phyloP scores from a whole-genome alignment of 2,113 vertebrate species.

The Ranitomeya variabilis region DNA sequence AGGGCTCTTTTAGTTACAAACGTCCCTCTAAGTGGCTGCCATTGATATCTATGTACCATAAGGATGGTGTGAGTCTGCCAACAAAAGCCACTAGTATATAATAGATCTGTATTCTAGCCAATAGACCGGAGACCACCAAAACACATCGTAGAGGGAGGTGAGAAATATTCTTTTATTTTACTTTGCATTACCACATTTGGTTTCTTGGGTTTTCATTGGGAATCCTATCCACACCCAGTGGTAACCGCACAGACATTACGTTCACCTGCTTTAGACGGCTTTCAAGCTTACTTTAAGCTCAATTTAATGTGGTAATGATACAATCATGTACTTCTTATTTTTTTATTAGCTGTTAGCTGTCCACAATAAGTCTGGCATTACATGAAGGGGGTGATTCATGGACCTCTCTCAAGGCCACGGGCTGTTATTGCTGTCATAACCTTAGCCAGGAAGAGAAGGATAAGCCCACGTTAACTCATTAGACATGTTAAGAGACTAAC shows the following conservation, averaged over 20 bases:
- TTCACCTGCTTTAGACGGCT: constrained; percentile 34
- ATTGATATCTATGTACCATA: too few species aligned
- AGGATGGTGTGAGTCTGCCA: too few species aligned
- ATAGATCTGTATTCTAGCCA: too few species aligned
- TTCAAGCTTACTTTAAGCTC: constrained; percentile 7
- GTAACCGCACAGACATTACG: constrained; percentile 46
- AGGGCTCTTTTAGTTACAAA: too few species aligned
- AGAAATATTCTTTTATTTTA: not conserved
- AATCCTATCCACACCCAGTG: constrained; percentile 11
- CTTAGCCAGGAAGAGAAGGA: not conserved
- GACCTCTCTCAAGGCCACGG: not conserved
- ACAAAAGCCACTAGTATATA: too few species aligned
- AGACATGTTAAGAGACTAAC: not conserved
- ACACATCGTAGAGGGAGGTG: not conserved
- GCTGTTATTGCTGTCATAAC: constrained; percentile 14
- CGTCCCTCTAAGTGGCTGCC: too few species aligned
- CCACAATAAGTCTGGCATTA: constrained; percentile 30
- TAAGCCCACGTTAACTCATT: not conserved
- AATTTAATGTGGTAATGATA: constrained; percentile 23
- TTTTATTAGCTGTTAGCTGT: constrained; percentile 46
- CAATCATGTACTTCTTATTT: constrained; percentile 9
- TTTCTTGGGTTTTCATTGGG: not conserved
- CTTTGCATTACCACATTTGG: not conserved
- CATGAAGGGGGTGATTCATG: constrained; percentile 7
- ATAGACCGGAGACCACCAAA: not conserved